A percentile compares a stretch with the other conserved stretches of the same genome.
These are phyloP conservation scores for Pseudochirops cupreus DNA, from an alignment of 2,797 vertebrate genomes.

Conservation along the genomic window DNA sequence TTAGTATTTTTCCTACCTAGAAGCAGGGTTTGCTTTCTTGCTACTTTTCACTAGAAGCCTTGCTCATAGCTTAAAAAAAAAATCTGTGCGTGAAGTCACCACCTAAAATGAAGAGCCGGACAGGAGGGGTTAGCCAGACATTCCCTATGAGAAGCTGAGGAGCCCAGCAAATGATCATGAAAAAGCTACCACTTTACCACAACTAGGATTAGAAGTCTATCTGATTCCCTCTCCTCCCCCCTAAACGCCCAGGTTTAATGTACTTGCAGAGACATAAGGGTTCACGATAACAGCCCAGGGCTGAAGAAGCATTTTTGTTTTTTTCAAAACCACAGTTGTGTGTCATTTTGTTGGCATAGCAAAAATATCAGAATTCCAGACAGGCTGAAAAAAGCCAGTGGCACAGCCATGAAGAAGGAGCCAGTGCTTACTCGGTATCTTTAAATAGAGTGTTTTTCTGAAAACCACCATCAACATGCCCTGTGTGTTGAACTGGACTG, in stretches of 20 bases:
- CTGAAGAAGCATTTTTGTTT: slow-evolving; percentile 34
- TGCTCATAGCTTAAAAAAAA: not conserved
- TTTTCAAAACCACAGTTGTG: slow-evolving; percentile 49
- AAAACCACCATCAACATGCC: slow-evolving; percentile 20
- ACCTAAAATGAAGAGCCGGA: not conserved
- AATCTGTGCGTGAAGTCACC: not conserved
- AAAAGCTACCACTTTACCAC: not conserved
- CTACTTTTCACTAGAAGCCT: not conserved
- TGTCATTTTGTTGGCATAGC: slow-evolving; percentile 7
- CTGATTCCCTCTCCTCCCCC: not conserved
- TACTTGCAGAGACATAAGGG: slow-evolving; percentile 12
- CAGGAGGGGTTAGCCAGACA: not conserved
- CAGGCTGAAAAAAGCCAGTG: not conserved
- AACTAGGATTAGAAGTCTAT: not conserved
- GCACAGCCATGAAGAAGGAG: slow-evolving; percentile 2
- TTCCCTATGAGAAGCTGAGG: not conserved
- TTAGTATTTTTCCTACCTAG: not conserved
- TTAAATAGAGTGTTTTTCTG: slow-evolving; percentile 24
- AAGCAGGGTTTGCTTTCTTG: not conserved
- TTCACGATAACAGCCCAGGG: slow-evolving; percentile 36
- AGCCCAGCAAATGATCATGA: not conserved
- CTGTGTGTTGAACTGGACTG: not conserved
- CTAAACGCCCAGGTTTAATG: not conserved
- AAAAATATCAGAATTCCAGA: slow-evolving; percentile 59
- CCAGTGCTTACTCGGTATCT: slow-evolving; percentile 24